A percentile compares a stretch with the other conserved stretches of the same genome.
Conservation (phyloP, 2,888 invertebrate species). For the Leucophora obtusa region DNA sequence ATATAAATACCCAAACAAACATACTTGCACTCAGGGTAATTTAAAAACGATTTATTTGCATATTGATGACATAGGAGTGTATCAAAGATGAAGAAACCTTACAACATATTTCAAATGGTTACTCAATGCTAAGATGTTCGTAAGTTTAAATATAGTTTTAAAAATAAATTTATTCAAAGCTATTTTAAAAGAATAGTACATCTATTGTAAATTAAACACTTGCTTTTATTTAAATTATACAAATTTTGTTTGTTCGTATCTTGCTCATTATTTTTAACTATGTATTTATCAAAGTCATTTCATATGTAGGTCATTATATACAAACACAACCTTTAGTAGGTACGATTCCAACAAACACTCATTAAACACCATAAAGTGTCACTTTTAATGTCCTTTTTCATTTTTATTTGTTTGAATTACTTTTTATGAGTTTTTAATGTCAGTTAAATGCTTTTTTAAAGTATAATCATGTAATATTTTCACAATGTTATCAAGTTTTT, state of each 20-base stretch:
- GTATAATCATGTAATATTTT: background rate
- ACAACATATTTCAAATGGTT: conserved; percentile 7
- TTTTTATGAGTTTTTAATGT: conserved; percentile 64
- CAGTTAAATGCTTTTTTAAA: conserved; percentile 51
- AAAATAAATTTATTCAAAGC: background rate
- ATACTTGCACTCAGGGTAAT: conserved; percentile 31
- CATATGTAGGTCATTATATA: background rate
- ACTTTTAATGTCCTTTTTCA: conserved; percentile 36
- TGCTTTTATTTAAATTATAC: background rate
- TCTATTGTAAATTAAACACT: background rate
- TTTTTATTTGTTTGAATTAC: conserved; percentile 33
- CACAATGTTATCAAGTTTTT: background rate
- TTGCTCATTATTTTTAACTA: background rate
- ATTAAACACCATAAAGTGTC: conserved; percentile 47
- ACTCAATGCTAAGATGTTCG: too few species aligned
- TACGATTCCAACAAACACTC: conserved; percentile 8
- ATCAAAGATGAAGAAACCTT: conserved; percentile 32
- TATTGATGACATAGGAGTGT: conserved; percentile 56
- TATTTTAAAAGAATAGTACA: background rate
- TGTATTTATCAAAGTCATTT: background rate
- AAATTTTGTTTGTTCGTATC: background rate
- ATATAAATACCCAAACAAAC: too few species aligned
- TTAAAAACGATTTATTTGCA: conserved; percentile 60
- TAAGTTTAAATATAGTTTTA: too few species aligned
- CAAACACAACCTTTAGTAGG: background rate